Conservation (phyloP, 2,113 vertebrate species). For the Orycteropus afer region DNA sequence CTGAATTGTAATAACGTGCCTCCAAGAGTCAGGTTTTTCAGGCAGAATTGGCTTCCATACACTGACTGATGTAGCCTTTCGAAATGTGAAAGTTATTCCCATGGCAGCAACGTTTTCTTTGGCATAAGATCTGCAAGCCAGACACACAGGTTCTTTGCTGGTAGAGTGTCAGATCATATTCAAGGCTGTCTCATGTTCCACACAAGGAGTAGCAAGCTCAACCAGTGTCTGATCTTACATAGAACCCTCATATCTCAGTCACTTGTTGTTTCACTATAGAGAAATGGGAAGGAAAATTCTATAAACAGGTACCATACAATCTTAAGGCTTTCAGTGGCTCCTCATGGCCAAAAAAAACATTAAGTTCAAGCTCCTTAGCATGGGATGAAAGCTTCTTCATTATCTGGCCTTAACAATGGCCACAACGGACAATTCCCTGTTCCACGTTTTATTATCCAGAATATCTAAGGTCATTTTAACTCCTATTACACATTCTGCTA, state of each 20-base stretch:
- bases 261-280: not conserved
- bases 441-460: not conserved
- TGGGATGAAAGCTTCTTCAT: rapidly evolving
- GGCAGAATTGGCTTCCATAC: conserved; percentile 47
- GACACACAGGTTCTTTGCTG: not conserved
- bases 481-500: not conserved
- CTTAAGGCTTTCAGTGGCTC: not conserved
- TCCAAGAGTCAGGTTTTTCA: conserved; percentile 69
- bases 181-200: not conserved
- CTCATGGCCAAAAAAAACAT: no score
- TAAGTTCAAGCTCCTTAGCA: no score
- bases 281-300: not conserved
- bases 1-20: conserved; percentile 73
- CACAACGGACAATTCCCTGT: not conserved
- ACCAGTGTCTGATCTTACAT: rapidly evolving
- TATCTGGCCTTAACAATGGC: rapidly evolving
- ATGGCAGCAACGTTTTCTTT: not conserved
- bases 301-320: not conserved
- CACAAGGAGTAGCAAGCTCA: rapidly evolving
- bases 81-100: not conserved
- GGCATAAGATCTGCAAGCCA: not conserved
- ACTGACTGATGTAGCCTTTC: not conserved
- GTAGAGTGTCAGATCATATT: not conserved
- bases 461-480: rapidly evolving
- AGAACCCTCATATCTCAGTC: rapidly evolving